Evolutionary conservation across 2,888 invertebrate species (phyloP).

Genomic region (Tanypteryx hageni): DNA sequence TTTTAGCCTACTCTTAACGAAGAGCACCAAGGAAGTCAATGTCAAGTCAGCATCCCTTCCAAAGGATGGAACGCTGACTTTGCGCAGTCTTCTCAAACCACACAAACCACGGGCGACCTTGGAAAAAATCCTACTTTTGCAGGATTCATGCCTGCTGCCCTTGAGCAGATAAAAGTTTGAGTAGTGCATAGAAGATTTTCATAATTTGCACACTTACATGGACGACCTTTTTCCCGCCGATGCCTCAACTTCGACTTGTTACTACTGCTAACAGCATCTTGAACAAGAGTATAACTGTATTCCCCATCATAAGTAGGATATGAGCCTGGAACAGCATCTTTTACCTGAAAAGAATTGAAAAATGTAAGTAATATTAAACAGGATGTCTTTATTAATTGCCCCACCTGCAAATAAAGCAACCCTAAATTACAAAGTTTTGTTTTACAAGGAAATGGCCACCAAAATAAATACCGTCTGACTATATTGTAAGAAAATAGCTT

Average conservation of each 20-base stretch:
- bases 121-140: too few species aligned
- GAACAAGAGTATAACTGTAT: slow-evolving; percentile 83
- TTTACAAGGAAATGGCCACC: not conserved
- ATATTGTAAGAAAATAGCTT: slow-evolving; percentile 6
- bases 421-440: not conserved
- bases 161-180: slow-evolving; percentile 44
- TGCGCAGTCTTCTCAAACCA: too few species aligned
- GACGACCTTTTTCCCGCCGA: slow-evolving; percentile 81
- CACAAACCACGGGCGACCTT: too few species aligned
- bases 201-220: slow-evolving; percentile 79
- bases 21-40: too few species aligned
- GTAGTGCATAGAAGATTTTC: slow-evolving; percentile 66
- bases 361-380: not conserved
- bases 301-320: slow-evolving; percentile 79
- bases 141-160: slow-evolving; percentile 64
- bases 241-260: slow-evolving; percentile 80
- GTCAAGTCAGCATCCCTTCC: too few species aligned
- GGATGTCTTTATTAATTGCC: not conserved
- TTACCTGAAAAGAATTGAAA: slow-evolving; percentile 72
- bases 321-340: slow-evolving; percentile 79
- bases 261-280: slow-evolving; percentile 79
- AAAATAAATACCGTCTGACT: slow-evolving; percentile 50
- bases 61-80: too few species aligned
- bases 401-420: not conserved
- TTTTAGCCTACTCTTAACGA: too few species aligned